A percentile compares a stretch with the other conserved stretches of the same genome.
phyloP scores from a whole-genome alignment of 1,140 invertebrate species.

The Globodera ellingtonae region DNA sequence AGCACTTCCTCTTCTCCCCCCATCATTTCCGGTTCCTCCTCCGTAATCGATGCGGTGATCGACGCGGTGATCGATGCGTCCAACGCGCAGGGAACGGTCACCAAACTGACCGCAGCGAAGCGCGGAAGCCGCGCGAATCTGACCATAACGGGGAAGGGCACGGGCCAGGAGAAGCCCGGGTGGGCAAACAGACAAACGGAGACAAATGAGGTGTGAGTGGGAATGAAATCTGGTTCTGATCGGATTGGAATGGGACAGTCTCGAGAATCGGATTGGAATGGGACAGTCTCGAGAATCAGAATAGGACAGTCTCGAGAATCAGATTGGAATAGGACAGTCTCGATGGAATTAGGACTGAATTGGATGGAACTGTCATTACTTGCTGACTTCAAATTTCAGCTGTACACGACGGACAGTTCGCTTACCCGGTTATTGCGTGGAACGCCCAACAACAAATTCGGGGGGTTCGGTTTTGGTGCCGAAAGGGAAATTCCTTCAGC shows the following conservation, averaged over 20 bases:
- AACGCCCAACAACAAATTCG: not conserved
- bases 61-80: slow-evolving; percentile 43
- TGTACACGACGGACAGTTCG: not conserved
- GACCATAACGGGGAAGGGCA: not conserved
- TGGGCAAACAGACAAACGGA: not conserved
- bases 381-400: too few relatives aligned
- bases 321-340: too few relatives aligned
- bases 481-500: not conserved
- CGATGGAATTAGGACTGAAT: too few relatives aligned
- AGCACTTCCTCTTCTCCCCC: not conserved
- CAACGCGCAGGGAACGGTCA: slow-evolving; percentile 22
- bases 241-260: not conserved
- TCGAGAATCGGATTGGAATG: too few relatives aligned
- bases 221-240: not conserved
- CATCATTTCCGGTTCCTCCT: not conserved
- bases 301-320: too few relatives aligned
- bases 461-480: not conserved
- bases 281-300: too few relatives aligned
- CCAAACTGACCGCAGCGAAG: slow-evolving; percentile 14
- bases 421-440: not conserved
- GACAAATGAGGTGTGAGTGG: not conserved
- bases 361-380: too few relatives aligned
- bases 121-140: slow-evolving; percentile 4
- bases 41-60: slow-evolving; percentile 35
- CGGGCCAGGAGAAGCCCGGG: not conserved